Evolutionary conservation across 2,888 invertebrate species (phyloP).

Genomic region (Epistrophella euchroma): DNA sequence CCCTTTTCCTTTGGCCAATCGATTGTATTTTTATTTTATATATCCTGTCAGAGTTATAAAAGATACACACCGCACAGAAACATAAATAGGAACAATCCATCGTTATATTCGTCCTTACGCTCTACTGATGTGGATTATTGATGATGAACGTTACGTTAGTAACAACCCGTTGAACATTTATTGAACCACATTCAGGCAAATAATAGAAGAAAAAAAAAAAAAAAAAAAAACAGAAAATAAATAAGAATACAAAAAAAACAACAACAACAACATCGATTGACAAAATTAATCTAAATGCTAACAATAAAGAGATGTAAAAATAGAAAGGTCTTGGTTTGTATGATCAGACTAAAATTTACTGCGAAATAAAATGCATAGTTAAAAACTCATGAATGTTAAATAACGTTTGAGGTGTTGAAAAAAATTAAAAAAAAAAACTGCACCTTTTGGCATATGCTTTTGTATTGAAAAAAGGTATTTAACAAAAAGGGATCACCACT

Average conservation of each 20-base stretch:
- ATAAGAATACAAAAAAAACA: slow-evolving; percentile 14
- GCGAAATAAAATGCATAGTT: neutral
- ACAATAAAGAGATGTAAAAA: slow-evolving; percentile 1
- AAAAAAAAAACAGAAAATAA: slow-evolving; percentile 11
- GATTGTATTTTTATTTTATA: slow-evolving; percentile 49
- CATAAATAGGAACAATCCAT: slow-evolving; percentile 67
- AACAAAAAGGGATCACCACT: too few relatives aligned
- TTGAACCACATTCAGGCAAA: slow-evolving; percentile 50
- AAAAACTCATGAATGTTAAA: slow-evolving; percentile 4
- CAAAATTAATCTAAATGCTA: slow-evolving; percentile 40
- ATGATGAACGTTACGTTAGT: slow-evolving; percentile 70
- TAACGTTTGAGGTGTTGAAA: neutral
- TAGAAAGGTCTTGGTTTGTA: neutral
- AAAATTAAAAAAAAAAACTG: too few relatives aligned
- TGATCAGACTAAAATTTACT: neutral
- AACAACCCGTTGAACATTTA: slow-evolving; percentile 65
- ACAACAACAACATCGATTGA: slow-evolving; percentile 14
- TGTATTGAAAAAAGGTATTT: too few relatives aligned
- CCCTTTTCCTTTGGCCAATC: slow-evolving; percentile 39
- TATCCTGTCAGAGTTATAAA: slow-evolving; percentile 38
- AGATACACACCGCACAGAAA: slow-evolving; percentile 48
- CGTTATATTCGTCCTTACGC: slow-evolving; percentile 63
- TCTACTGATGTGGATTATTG: slow-evolving; percentile 71
- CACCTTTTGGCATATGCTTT: too few relatives aligned
- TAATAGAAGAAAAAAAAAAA: neutral